Conservation (phyloP, 2,113 vertebrate genomes). For the Chaetorhynchus papuensis region DNA sequence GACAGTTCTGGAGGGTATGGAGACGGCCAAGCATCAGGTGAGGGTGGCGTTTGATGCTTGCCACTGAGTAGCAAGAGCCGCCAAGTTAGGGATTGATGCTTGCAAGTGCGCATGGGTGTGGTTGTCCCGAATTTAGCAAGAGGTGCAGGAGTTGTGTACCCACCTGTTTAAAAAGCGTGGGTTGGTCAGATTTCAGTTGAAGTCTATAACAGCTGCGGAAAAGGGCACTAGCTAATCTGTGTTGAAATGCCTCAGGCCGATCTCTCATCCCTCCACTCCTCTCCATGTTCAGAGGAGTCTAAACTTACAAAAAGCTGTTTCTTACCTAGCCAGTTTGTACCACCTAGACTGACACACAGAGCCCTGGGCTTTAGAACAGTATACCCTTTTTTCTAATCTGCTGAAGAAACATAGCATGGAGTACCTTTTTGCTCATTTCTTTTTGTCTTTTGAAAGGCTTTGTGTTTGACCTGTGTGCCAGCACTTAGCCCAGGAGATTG, state of each 20-base stretch:
- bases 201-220: not conserved
- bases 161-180: not conserved
- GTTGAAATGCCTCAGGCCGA: conserved; percentile 69
- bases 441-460: not conserved
- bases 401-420: not conserved
- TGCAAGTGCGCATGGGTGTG: conserved; percentile 71
- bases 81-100: conserved; percentile 75
- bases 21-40: conserved; percentile 86
- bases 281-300: conserved; percentile 63
- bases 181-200: not conserved
- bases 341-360: not conserved
- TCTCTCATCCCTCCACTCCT: conserved; percentile 74
- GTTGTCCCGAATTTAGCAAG: conserved; percentile 29
- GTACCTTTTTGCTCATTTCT: not conserved
- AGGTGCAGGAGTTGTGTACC: conserved; percentile 23
- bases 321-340: not conserved
- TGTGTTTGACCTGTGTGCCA: not conserved
- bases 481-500: not conserved
- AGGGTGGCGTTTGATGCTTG: conserved; percentile 83
- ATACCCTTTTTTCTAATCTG: not conserved
- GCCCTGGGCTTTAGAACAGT: not conserved
- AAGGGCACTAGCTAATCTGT: not conserved
- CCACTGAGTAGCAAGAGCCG: conserved; percentile 75
- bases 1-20: conserved; percentile 85
- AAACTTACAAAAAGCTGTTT: not conserved